Evolutionary conservation across 2,113 vertebrate species (phyloP), one percentile per base, ranked within the genome.

Genomic region (Gymnocephalus cernua): DNA sequence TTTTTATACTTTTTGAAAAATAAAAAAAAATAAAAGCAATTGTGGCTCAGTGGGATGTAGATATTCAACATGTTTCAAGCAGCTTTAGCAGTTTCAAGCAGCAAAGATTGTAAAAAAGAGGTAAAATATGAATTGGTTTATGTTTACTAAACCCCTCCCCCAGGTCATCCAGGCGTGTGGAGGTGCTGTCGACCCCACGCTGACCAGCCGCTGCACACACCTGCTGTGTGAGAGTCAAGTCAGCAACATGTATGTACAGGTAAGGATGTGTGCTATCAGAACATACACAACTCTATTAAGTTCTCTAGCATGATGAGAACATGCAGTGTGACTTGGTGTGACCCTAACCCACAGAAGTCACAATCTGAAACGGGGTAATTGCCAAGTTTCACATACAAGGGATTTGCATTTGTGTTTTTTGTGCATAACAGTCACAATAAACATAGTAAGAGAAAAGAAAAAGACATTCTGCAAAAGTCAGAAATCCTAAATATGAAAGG

Each of bases 191-290:
- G 98, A 99, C 78, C 93, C 97, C 23, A 93, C 96, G 0, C 88
- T 99, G 51, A 98, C 95, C 1, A 95, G 92, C 85, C 95, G 97
- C 15, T 98, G 98, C 86, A 99, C 98, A 1, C 98, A 99, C 89
- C 96, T 99, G 48, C 95, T 99, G 18, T 99, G 98, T 88, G 98
- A 99, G 93, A 99, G 97, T 88, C 98, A 99, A 90, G 97, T 98
- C 94, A 99, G 98, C 92, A 96, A 95, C 83, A 96, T 96, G 95
- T 99, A 97, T 69, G 93, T 97, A 25, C 98, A 99, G 98, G 98
- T 99, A 89, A 94, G 95, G 15, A n/a, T 45, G 4, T 48, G 41
- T 61, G 50, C 18, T 32, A 3, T 51, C 9, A 25, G 21, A 68
- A 41, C 51, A 38, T 2, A 69, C 15, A 68, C n/a, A 18, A 13